These are phyloP conservation scores for Cacoxenus indagator DNA, from an alignment of 2,888 invertebrate species.

Conservation along the genomic window DNA sequence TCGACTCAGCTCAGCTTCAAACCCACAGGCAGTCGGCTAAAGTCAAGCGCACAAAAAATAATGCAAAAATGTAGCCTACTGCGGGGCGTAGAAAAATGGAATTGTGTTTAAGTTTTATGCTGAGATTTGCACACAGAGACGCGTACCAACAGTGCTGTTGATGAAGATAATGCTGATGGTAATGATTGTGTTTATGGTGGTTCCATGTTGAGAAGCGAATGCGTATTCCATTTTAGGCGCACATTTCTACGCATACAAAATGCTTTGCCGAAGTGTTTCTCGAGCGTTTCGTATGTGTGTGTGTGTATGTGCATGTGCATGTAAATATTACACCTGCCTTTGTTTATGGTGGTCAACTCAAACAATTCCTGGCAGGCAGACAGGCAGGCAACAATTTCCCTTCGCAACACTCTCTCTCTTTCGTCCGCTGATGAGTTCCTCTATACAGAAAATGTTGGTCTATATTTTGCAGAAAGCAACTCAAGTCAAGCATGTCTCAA, in stretches of 20 bases:
- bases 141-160: constrained; percentile 8
- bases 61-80: constrained; percentile 16
- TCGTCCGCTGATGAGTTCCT: constrained; percentile 42
- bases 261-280: constrained; percentile 63
- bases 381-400: no score
- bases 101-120: constrained; percentile 54
- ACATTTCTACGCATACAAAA: constrained; percentile 44
- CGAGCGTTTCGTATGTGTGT: constrained; percentile 34
- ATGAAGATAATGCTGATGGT: neutral
- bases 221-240: neutral
- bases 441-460: constrained; percentile 44
- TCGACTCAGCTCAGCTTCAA: neutral
- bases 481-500: constrained; percentile 52
- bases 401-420: no score
- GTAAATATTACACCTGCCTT: no score
- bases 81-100: neutral
- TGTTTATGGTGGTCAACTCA: constrained; percentile 11
- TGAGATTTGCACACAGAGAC: constrained; percentile 50
- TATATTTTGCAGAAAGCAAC: constrained; percentile 48
- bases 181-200: neutral
- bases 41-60: constrained; percentile 12
- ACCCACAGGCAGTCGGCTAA: neutral
- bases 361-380: constrained; percentile 12
- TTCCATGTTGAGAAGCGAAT: neutral
- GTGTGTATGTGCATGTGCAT: constrained; percentile 11